Percentiles rank a stretch among this genome's conserved stretches.
Evolutionary conservation across 2,113 vertebrate species (phyloP).

Genomic region (Zootoca vivipara): DNA sequence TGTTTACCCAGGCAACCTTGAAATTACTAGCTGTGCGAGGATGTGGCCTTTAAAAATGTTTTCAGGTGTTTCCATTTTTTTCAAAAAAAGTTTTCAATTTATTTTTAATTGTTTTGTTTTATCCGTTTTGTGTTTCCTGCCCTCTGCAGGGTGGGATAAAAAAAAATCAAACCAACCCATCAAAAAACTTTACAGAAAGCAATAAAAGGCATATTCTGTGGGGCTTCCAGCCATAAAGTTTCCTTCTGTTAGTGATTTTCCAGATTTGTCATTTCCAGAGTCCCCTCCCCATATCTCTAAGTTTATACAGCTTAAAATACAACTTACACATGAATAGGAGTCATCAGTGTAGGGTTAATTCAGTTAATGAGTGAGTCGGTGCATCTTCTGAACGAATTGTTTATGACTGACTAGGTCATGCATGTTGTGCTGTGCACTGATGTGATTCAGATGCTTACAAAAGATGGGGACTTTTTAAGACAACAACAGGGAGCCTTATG

Average conservation of each 20-base stretch:
- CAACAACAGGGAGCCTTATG: neutral
- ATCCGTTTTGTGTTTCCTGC: no score
- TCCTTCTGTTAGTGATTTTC: neutral
- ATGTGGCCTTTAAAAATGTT: no score
- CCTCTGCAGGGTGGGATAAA: no score
- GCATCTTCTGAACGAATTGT: neutral
- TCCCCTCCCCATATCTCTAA: neutral
- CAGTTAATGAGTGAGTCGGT: neutral
- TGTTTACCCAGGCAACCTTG: no score
- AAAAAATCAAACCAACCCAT: no score
- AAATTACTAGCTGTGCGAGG: no score
- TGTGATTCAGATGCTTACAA: neutral
- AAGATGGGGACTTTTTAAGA: neutral
- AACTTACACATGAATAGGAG: neutral
- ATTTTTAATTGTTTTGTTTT: no score
- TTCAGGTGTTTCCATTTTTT: no score
- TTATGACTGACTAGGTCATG: neutral
- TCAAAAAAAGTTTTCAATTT: no score
- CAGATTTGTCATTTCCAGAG: neutral
- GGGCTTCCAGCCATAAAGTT: neutral
- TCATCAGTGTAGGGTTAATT: neutral
- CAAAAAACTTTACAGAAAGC: neutral
- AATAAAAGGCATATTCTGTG: neutral
- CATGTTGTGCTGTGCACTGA: neutral
- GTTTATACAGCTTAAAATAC: neutral